Percentiles rank a stretch among this genome's conserved stretches.
phyloP scores from a whole-genome alignment of 2,113 vertebrate genomes.

The Gila orcuttii region DNA sequence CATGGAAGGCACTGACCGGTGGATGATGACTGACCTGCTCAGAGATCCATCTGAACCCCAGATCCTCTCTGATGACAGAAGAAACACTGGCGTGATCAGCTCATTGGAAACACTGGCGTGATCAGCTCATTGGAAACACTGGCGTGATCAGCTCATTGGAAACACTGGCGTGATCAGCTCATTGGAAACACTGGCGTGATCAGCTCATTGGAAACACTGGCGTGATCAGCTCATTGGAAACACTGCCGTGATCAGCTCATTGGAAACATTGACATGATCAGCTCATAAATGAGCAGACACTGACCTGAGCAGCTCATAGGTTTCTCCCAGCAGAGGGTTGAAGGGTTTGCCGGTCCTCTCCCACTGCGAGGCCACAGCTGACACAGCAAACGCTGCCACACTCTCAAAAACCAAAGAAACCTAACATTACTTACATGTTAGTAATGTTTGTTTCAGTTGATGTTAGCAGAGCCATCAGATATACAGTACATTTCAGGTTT shows the following conservation, averaged over 20 bases:
- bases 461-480: too few species aligned
- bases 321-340: conserved; percentile 95
- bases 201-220: neutral
- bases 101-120: neutral
- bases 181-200: neutral
- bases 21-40: conserved; percentile 99
- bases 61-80: conserved; percentile 84
- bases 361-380: conserved; percentile 97
- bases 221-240: neutral
- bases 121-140: neutral
- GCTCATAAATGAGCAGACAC: neutral
- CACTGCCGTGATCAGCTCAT: too few species aligned
- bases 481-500: neutral
- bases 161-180: neutral
- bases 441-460: too few species aligned
- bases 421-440: too few species aligned
- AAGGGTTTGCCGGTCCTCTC: conserved; percentile 97
- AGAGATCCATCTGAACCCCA: conserved; percentile 93
- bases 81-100: neutral
- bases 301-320: conserved; percentile 93
- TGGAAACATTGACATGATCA: neutral
- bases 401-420: conserved; percentile 73
- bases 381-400: conserved; percentile 95
- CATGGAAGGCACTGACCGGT: conserved; percentile 96
- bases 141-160: conserved; percentile 70